A percentile compares a stretch with the other conserved stretches of the same genome.
These are phyloP conservation scores for Drosophila anomalata DNA, from an alignment of 2,888 invertebrate genomes.

Conservation along the genomic window DNA sequence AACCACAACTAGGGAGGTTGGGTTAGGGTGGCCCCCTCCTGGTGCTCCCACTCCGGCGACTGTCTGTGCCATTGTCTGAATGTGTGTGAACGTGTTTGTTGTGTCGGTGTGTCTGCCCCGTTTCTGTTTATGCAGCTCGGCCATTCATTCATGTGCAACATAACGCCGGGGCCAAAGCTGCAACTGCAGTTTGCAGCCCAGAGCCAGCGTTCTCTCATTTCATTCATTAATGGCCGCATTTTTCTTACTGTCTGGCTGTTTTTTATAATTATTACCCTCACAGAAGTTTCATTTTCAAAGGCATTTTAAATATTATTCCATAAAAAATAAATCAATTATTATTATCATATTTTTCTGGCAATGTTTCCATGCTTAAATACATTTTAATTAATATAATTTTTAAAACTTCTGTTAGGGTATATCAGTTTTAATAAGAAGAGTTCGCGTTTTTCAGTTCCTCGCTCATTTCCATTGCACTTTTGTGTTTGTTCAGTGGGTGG, in stretches of 20 bases:
- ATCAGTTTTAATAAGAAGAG: neutral
- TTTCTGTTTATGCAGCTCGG: conserved; percentile 60
- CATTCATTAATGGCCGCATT: conserved; percentile 72
- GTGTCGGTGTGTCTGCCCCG: conserved; percentile 42
- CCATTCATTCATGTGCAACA: conserved; percentile 70
- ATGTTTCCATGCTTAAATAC: neutral
- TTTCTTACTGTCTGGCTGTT: conserved; percentile 55
- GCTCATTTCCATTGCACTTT: conserved; percentile 54
- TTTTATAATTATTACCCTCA: conserved; percentile 34
- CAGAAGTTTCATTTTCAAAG: conserved; percentile 20
- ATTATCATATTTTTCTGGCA: neutral
- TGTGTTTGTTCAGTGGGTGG: conserved; percentile 36
- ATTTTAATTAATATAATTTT: neutral
- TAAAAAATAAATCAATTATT: neutral
- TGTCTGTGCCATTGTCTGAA: conserved; percentile 20
- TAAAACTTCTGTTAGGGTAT: conserved; percentile 24
- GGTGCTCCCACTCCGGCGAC: conserved; percentile 30
- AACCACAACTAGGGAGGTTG: conserved; percentile 10
- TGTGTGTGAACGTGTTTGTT: conserved; percentile 16
- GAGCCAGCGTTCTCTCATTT: conserved; percentile 53
- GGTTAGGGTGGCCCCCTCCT: conserved; percentile 28
- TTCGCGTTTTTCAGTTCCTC: neutral
- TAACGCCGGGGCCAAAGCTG: conserved; percentile 37
- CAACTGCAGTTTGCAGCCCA: conserved; percentile 24
- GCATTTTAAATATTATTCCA: too few relatives aligned